Conservation (phyloP, 2,113 vertebrate species). For the Tichodroma muraria region DNA sequence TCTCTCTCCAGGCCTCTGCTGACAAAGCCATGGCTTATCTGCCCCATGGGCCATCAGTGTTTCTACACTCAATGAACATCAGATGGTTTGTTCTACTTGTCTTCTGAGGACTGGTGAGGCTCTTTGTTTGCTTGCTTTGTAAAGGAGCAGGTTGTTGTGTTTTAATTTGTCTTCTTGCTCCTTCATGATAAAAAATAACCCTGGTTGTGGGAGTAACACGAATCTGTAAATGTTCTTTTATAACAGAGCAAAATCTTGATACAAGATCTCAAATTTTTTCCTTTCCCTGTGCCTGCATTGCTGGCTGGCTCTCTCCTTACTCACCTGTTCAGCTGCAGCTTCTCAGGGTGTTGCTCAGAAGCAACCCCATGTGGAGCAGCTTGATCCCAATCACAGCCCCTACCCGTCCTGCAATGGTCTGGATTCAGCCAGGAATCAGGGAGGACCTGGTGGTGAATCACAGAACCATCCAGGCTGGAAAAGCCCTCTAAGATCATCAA, state of each 20-base stretch:
- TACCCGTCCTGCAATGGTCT: background rate
- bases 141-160: background rate
- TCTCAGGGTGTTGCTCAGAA: background rate
- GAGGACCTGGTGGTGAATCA: background rate
- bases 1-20: background rate
- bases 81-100: background rate
- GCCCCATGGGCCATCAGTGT: background rate
- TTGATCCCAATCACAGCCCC: background rate
- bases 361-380: rapidly evolving
- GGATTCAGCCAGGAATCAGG: background rate
- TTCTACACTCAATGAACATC: background rate
- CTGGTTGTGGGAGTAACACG: background rate
- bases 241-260: background rate
- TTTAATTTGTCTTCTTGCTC: background rate
- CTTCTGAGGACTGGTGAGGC: background rate
- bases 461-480: background rate
- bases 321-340: background rate
- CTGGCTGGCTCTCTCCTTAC: background rate
- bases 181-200: background rate
- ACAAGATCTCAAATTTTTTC: background rate
- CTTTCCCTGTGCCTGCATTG: background rate
- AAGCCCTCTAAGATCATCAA: background rate
- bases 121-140: background rate
- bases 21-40: background rate
- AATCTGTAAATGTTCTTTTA: background rate